Conservation (phyloP, 2,888 invertebrate species). For the Esperia sulphurella region DNA sequence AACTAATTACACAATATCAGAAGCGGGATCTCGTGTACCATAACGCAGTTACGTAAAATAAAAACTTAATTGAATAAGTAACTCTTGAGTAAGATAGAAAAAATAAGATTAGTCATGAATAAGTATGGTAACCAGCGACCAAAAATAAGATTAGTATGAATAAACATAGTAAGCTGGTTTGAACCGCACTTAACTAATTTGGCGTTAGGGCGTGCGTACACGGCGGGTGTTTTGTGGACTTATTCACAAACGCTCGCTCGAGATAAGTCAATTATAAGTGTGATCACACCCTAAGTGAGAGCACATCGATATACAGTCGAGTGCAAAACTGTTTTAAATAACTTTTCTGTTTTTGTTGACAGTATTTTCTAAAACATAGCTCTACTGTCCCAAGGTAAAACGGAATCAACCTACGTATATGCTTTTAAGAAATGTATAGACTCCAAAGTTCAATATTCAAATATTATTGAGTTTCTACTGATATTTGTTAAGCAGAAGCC, state of each 20-base stretch:
- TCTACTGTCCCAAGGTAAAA: no score
- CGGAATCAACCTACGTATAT: no score
- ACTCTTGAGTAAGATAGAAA: no score
- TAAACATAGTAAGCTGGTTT: constrained; percentile 29
- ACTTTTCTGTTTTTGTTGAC: neutral
- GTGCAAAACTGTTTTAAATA: constrained; percentile 17
- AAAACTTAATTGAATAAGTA: no score
- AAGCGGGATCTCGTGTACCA: no score
- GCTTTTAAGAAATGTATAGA: no score
- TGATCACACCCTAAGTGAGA: constrained; percentile 57
- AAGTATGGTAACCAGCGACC: neutral
- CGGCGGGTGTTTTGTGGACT: constrained; percentile 32
- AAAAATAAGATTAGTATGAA: constrained; percentile 2
- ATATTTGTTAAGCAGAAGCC: no score
- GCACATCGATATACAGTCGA: constrained; percentile 30
- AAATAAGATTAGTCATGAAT: neutral
- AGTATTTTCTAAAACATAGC: no score
- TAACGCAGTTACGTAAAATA: no score
- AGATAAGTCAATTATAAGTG: constrained; percentile 74
- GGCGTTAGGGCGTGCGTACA: constrained; percentile 39
- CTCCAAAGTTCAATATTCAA: no score
- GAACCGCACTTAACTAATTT: constrained; percentile 57
- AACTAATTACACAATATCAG: no score
- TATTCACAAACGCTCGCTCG: constrained; percentile 44
- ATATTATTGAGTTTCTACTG: no score